Evolutionary conservation across 2,113 vertebrate genomes (phyloP).

Genomic region (Antechinus flavipes): DNA sequence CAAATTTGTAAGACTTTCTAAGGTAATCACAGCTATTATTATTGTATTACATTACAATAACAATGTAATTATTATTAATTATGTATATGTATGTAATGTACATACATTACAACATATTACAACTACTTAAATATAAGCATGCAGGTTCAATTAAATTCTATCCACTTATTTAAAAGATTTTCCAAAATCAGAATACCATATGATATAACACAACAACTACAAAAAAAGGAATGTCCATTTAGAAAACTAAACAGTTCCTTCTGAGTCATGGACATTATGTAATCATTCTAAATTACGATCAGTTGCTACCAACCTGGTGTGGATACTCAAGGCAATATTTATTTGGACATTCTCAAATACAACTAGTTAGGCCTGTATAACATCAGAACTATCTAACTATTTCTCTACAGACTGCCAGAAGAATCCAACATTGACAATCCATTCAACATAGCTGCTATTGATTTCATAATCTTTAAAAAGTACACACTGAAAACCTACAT

Average conservation of each 20-base stretch:
- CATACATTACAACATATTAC: not conserved
- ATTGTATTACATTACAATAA: no score
- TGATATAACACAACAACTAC: not conserved
- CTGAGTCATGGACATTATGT: conserved; percentile 30
- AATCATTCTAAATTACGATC: conserved; percentile 55
- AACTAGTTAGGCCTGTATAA: not conserved
- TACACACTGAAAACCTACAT: not conserved
- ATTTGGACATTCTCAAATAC: not conserved
- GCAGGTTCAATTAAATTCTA: not conserved
- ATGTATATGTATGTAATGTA: no score
- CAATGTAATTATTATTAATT: no score
- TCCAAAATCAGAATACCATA: not conserved
- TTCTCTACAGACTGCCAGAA: not conserved
- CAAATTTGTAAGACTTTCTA: not conserved
- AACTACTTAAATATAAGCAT: conserved; percentile 29
- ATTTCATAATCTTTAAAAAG: not conserved
- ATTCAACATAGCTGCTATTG: not conserved
- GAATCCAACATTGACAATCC: not conserved
- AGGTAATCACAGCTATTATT: no score
- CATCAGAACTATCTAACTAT: not conserved
- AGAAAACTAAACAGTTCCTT: conserved; percentile 62
- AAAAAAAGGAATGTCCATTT: conserved; percentile 16
- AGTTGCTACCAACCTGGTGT: not conserved
- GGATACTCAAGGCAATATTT: not conserved
- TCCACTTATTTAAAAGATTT: conserved; percentile 15